These are phyloP conservation scores for Athene cunicularia DNA, from an alignment of 2,113 vertebrate genomes.

Conservation along the genomic window DNA sequence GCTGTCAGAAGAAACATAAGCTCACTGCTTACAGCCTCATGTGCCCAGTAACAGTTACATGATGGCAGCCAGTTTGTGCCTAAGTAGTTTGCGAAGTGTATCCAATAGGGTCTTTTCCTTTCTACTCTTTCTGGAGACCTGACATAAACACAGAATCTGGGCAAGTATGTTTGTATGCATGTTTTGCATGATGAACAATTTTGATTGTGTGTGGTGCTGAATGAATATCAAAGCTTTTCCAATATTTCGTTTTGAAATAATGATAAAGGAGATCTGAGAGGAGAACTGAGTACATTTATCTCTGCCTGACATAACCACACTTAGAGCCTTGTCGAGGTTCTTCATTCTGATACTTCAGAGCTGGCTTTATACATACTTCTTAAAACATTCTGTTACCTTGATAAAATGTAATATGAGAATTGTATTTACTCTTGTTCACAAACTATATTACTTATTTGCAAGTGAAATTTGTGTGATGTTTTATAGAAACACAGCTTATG, in stretches of 20 bases:
- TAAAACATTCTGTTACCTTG: not conserved
- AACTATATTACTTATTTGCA: not conserved
- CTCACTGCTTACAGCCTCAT: not conserved
- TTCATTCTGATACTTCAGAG: not conserved
- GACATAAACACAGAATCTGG: not conserved
- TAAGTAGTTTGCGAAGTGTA: not conserved
- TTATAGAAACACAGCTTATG: not conserved
- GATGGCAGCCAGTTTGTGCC: not conserved
- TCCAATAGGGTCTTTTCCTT: not conserved
- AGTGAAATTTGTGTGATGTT: not conserved
- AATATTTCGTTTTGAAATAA: not conserved
- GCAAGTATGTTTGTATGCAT: fast-evolving
- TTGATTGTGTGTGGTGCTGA: not conserved
- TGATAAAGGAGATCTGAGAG: not conserved
- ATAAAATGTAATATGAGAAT: not conserved
- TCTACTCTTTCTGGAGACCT: not conserved
- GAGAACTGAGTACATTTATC: not conserved
- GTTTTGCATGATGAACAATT: not conserved
- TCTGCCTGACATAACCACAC: not conserved
- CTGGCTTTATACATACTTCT: not conserved
- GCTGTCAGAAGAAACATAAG: not conserved
- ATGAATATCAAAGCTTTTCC: not conserved
- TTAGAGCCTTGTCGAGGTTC: not conserved
- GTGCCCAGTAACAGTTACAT: not conserved
- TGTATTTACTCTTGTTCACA: not conserved